These are phyloP conservation scores for Arctopsyche grandis DNA, from an alignment of 1,140 invertebrate genomes.

Conservation along the genomic window DNA sequence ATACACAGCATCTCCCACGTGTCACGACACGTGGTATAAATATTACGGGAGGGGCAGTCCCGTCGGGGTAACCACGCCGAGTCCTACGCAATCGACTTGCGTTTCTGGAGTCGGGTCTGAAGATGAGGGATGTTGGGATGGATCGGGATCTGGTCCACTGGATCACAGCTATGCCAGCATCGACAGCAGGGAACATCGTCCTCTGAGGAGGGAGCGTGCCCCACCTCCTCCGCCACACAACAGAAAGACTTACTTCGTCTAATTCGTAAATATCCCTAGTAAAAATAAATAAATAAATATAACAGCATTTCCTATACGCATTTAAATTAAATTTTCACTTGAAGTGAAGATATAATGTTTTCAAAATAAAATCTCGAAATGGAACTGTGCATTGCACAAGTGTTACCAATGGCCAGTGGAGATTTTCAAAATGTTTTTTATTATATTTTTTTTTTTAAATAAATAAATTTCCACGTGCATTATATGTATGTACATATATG, in stretches of 20 bases:
- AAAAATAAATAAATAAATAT: neutral
- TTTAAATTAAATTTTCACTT: neutral
- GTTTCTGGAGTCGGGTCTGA: constrained; percentile 65
- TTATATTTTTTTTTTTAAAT: neutral
- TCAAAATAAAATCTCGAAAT: no score
- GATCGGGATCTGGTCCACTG: constrained; percentile 60
- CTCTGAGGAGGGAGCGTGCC: constrained; percentile 56
- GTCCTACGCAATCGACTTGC: constrained; percentile 66
- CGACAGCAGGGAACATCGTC: constrained; percentile 64
- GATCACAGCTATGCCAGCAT: constrained; percentile 67
- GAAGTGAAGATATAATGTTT: no score
- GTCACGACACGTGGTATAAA: constrained; percentile 66
- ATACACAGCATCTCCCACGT: constrained; percentile 65
- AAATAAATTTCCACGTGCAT: constrained; percentile 11
- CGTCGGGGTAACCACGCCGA: constrained; percentile 65
- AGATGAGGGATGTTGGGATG: constrained; percentile 65
- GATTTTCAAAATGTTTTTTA: neutral
- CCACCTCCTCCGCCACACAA: constrained; percentile 61
- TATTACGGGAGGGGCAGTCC: constrained; percentile 58
- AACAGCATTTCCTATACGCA: neutral
- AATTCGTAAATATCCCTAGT: constrained; percentile 52
- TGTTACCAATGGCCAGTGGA: constrained; percentile 30
- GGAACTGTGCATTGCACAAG: neutral
- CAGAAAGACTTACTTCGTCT: constrained; percentile 67
- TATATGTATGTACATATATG: neutral